phyloP scores from a whole-genome alignment of 2,797 vertebrate genomes.

The Cryptoblepharus egeriae region DNA sequence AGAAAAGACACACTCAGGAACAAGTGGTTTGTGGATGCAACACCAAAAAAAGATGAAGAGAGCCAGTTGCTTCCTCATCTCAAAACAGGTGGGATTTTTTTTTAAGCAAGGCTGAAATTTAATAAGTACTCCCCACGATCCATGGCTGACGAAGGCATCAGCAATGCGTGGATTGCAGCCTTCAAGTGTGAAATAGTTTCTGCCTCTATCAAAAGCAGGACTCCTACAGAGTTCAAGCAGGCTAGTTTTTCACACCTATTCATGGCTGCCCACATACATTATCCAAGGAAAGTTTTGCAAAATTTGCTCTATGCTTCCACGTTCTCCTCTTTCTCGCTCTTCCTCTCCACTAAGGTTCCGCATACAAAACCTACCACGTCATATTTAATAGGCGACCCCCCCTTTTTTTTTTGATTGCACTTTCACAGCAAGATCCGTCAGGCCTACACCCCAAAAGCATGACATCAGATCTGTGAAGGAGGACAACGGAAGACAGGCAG shows the following conservation, averaged over 20 bases:
- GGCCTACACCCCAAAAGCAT: background rate
- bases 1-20: background rate
- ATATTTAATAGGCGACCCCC: background rate
- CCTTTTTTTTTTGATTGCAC: background rate
- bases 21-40: background rate
- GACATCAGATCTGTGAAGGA: background rate
- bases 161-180: constrained; percentile 1
- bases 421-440: background rate
- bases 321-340: background rate
- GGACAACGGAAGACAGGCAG: background rate
- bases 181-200: constrained; percentile 26
- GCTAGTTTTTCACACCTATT: constrained; percentile 30
- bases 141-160: background rate
- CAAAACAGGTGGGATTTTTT: background rate
- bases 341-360: background rate
- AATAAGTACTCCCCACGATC: background rate
- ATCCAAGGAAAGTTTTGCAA: background rate
- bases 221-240: constrained; percentile 26
- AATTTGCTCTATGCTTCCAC: background rate
- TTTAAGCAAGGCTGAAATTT: background rate
- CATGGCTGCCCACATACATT: background rate
- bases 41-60: background rate
- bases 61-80: background rate
- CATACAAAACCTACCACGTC: background rate
- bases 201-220: constrained; percentile 21